Conservation (phyloP, 2,113 vertebrate genomes). For the Crotalus helleri region DNA sequence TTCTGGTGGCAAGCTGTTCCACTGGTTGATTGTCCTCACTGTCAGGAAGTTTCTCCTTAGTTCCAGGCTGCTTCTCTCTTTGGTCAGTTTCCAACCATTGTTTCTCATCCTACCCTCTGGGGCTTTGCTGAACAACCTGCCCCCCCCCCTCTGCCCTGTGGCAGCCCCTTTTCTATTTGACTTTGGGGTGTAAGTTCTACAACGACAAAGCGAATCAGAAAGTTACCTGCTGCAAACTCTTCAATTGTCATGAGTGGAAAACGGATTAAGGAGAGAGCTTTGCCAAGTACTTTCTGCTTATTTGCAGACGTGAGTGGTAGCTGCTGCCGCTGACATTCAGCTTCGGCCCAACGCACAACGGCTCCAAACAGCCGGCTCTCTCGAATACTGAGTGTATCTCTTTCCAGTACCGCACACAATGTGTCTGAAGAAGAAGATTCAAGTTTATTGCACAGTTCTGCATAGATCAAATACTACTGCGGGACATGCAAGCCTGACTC, state of each 20-base stretch:
- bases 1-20: too few species aligned
- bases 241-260: slow-evolving; percentile 95
- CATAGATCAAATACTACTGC: background rate
- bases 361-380: slow-evolving; percentile 91
- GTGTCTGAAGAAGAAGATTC: slow-evolving; percentile 74
- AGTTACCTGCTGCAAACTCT: slow-evolving; percentile 89
- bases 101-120: too few species aligned
- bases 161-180: too few species aligned
- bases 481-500: background rate
- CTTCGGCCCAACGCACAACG: slow-evolving; percentile 92
- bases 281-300: slow-evolving; percentile 91
- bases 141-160: too few species aligned
- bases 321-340: slow-evolving; percentile 91
- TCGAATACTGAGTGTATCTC: slow-evolving; percentile 91
- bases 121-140: too few species aligned
- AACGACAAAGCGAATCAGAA: background rate
- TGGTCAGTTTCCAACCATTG: too few species aligned
- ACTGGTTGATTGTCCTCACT: too few species aligned
- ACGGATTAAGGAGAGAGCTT: slow-evolving; percentile 89
- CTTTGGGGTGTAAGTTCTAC: background rate
- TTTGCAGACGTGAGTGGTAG: slow-evolving; percentile 83
- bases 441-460: background rate
- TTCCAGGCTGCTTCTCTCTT: too few species aligned
- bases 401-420: slow-evolving; percentile 86
- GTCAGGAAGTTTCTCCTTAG: too few species aligned